These are phyloP conservation scores for Forbesichthys papilliferus DNA, from an alignment of 2,113 vertebrate genomes.

Conservation along the genomic window DNA sequence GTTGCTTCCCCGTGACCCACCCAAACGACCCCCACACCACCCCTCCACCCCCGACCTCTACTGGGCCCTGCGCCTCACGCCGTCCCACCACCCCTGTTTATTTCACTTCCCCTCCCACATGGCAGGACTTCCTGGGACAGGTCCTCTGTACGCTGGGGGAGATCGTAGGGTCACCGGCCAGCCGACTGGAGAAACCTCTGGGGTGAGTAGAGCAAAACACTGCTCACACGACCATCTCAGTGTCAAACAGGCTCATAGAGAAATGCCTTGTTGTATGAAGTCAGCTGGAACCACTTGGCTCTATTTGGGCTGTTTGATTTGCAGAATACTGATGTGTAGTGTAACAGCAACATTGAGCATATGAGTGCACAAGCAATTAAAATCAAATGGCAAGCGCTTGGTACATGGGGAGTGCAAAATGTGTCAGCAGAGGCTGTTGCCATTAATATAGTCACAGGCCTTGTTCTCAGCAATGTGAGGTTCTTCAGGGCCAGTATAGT, in stretches of 20 bases:
- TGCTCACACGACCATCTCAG: not conserved
- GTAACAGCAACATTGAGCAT: too few relatives aligned
- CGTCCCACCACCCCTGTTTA: slow-evolving; percentile 29
- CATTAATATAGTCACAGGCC: too few relatives aligned
- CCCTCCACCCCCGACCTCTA: slow-evolving; percentile 21
- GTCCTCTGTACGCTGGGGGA: slow-evolving; percentile 94
- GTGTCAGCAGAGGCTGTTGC: too few relatives aligned
- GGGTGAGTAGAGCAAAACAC: slow-evolving; percentile 76
- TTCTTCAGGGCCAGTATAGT: too few relatives aligned
- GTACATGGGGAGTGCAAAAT: too few relatives aligned
- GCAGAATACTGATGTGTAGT: not conserved
- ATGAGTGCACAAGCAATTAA: too few relatives aligned
- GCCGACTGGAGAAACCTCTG: slow-evolving; percentile 90
- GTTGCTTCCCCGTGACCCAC: slow-evolving; percentile 44
- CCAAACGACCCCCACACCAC: slow-evolving; percentile 5
- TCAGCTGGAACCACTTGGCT: too few relatives aligned
- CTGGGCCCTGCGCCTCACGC: slow-evolving; percentile 33
- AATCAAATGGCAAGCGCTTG: too few relatives aligned
- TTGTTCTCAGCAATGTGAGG: too few relatives aligned
- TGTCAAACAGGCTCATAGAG: not conserved
- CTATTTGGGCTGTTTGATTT: not conserved
- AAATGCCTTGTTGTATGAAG: not conserved
- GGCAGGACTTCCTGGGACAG: slow-evolving; percentile 94
- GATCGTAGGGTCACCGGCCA: slow-evolving; percentile 91
- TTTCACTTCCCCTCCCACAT: slow-evolving; percentile 26